Percentiles rank a stretch among this genome's conserved stretches.
These are phyloP conservation scores for Anguilla megastoma DNA, from an alignment of 2,797 vertebrate genomes.

Conservation along the genomic window DNA sequence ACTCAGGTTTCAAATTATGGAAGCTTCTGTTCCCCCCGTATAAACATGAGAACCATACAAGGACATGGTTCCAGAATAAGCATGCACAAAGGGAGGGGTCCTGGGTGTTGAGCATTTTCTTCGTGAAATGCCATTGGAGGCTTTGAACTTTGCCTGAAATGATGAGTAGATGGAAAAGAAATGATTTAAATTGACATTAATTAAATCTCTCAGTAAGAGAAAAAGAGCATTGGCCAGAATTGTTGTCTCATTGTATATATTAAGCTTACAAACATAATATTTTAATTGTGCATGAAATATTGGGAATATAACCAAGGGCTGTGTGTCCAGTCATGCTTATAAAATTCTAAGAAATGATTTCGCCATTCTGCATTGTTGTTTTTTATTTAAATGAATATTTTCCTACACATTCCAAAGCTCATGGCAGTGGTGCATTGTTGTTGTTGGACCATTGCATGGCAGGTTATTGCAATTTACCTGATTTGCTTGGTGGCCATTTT, in stretches of 20 bases:
- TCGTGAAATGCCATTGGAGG: slow-evolving; percentile 37
- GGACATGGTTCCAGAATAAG: neutral
- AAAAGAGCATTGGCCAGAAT: slow-evolving; percentile 33
- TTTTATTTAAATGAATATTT: too few species aligned
- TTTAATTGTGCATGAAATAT: neutral
- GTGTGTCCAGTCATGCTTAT: neutral
- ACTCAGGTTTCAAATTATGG: neutral
- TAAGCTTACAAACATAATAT: neutral
- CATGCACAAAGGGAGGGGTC: neutral
- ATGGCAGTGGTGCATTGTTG: too few species aligned
- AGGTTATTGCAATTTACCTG: neutral
- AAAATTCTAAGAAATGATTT: neutral
- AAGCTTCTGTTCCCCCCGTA: neutral
- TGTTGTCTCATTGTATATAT: neutral
- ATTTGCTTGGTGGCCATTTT: neutral
- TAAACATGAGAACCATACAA: neutral
- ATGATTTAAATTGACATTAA: slow-evolving; percentile 43
- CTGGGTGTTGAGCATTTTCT: neutral
- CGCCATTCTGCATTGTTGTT: too few species aligned
- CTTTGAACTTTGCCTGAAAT: slow-evolving; percentile 31
- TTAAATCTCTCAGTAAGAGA: slow-evolving; percentile 42
- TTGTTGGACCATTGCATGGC: too few species aligned
- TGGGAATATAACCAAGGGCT: neutral
- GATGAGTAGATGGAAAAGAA: slow-evolving; percentile 35
- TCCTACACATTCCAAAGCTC: neutral